Conservation (phyloP, 2,113 vertebrate species). For the Chaetura pelagica region DNA sequence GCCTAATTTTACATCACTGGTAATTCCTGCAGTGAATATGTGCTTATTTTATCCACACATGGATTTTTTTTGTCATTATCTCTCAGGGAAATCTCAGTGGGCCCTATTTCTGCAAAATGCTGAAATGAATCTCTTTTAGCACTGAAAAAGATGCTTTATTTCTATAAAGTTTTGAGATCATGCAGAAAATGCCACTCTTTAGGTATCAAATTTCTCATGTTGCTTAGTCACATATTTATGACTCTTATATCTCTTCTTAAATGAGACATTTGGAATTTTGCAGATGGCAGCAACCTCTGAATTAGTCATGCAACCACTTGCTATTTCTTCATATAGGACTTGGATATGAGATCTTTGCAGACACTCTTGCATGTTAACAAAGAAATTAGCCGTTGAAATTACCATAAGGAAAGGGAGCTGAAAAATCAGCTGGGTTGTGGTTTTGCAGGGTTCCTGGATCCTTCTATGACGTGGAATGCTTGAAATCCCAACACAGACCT, state of each 20-base stretch:
- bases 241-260: slow-evolving; percentile 4
- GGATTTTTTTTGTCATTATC: neutral
- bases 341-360: slow-evolving; percentile 20
- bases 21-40: neutral
- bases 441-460: slow-evolving; percentile 6
- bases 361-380: slow-evolving; percentile 12
- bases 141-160: neutral
- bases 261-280: slow-evolving; percentile 33
- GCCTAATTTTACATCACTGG: neutral
- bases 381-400: slow-evolving; percentile 29
- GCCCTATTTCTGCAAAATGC: neutral
- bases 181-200: slow-evolving; percentile 1
- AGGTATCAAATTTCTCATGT: slow-evolving; percentile 14
- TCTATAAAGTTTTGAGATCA: neutral
- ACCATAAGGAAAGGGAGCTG: neutral
- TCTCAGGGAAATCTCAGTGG: neutral
- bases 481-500: slow-evolving; percentile 1
- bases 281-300: slow-evolving; percentile 38
- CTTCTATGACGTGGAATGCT: neutral
- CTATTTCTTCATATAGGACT: slow-evolving; percentile 3
- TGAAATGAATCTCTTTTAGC: neutral
- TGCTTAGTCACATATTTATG: slow-evolving; percentile 43
- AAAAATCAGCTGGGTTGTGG: neutral
- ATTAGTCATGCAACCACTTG: slow-evolving; percentile 15
- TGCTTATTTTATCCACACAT: neutral